Evolutionary conservation across 2,797 vertebrate species (phyloP), one percentile per base, ranked within the genome.

Genomic region (Limnodromus scolopaceus): DNA sequence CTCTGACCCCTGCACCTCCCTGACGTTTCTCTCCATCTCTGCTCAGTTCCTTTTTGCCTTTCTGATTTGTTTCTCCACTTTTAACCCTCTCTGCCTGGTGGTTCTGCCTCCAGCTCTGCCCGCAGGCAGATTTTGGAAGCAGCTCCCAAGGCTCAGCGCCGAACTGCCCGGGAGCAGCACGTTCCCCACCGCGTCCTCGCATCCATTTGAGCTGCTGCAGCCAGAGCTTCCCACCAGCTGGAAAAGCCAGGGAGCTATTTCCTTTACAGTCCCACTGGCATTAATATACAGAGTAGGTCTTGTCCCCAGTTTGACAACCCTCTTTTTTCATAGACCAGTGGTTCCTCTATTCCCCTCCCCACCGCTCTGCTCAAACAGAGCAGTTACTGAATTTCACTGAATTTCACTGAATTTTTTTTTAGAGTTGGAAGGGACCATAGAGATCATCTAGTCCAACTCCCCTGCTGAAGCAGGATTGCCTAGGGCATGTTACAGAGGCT

Each of bases 181-280:
- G 4, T 41, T 66, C 82, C 84, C 58, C 12, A 0, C 45, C 23
- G 34, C 6, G 7, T 36, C 86, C 51, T 46, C 8, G 1, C 51
- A 4, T 30, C 48, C 15, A 2, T 8, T 10, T 3, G 22, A 54
- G 65, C 88, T 65, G 85, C 81, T 22, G 55, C 60, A 51, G 72
- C 53, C 17, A 16, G 89, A 77, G 66, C 74, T 79, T 87, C 24
- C 82, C 89, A 82, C 43, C 82, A 70, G 53, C 93, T 84, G 79
- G 46, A 61, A 77, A 92, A 90, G 39, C 91, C 66, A 70, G 82
- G 87, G 66, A 90, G 43, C 57, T 63, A 70, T 95, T 96, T 95
- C 91, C 91, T 90, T 78, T 90, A 20, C 48, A 34, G 61, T 87
- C 91, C 91, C 89, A 41, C 70, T 27, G 91, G 91, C 75, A 78